A percentile compares a stretch with the other conserved stretches of the same genome.
Conservation (phyloP, 2,797 vertebrate species). For the Falco peregrinus region DNA sequence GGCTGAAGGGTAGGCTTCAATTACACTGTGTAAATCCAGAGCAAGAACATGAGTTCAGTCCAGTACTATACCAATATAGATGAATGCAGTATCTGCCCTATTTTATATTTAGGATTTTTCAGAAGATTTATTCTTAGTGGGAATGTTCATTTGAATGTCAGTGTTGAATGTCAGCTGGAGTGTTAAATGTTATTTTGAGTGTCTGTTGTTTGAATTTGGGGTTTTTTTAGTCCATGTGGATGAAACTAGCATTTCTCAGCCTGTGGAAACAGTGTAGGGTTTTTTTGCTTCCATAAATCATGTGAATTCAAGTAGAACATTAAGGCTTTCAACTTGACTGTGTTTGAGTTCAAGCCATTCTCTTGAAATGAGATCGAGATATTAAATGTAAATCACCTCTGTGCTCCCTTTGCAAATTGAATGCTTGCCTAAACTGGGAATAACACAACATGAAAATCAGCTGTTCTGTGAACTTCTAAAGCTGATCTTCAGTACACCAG, state of each 20-base stretch:
- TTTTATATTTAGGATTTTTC: not conserved
- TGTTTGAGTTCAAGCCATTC: conserved; percentile 31
- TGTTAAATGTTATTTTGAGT: not conserved
- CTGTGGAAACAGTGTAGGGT: not conserved
- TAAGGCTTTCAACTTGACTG: conserved; percentile 41
- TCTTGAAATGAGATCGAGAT: conserved; percentile 30
- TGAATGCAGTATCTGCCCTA: not conserved
- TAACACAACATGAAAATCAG: not conserved
- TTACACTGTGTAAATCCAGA: not conserved
- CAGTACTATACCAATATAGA: not conserved
- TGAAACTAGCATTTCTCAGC: conserved; percentile 8
- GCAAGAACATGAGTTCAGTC: not conserved
- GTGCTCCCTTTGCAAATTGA: not conserved
- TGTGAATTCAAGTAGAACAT: conserved; percentile 54
- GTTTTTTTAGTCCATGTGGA: not conserved
- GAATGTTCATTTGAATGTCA: not conserved
- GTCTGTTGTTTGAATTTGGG: not conserved
- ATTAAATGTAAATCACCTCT: conserved; percentile 42
- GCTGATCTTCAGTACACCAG: not conserved
- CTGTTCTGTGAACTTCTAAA: conserved; percentile 12
- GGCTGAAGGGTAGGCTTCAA: not conserved
- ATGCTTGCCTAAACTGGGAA: conserved; percentile 18
- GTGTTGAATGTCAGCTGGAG: not conserved
- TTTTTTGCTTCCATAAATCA: not conserved
- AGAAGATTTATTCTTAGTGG: conserved; percentile 4